Evolutionary conservation across 1,140 invertebrate genomes (phyloP).

Genomic region (Drosophila rhopaloa): DNA sequence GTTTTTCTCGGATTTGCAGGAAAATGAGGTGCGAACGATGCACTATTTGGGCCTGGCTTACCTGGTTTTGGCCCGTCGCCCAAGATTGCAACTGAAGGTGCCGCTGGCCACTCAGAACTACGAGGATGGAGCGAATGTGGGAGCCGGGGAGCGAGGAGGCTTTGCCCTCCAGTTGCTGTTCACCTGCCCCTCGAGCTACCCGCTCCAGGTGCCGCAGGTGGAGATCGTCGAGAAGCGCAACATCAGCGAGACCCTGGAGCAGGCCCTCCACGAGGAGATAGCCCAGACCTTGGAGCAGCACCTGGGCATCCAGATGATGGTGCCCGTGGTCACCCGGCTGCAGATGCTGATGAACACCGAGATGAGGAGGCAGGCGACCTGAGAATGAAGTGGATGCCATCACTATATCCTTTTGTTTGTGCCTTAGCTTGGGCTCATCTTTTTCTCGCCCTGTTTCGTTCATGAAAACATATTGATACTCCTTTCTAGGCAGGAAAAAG

Average conservation of each 20-base stretch:
- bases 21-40: slow-evolving; percentile 61
- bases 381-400: neutral
- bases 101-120: slow-evolving; percentile 61
- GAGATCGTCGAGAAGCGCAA: slow-evolving; percentile 64
- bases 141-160: slow-evolving; percentile 10
- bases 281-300: slow-evolving; percentile 49
- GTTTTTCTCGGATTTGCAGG: slow-evolving; percentile 46
- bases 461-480: too few species aligned
- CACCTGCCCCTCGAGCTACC: slow-evolving; percentile 57
- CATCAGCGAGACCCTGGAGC: slow-evolving; percentile 44
- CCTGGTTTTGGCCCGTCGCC: slow-evolving; percentile 49
- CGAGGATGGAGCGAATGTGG: slow-evolving; percentile 16
- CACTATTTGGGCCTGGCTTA: slow-evolving; percentile 67
- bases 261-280: slow-evolving; percentile 43
- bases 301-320: slow-evolving; percentile 69
- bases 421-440: neutral
- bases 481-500: too few species aligned
- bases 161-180: slow-evolving; percentile 60
- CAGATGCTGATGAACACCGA: slow-evolving; percentile 61
- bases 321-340: slow-evolving; percentile 53
- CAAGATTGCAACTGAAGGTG: slow-evolving; percentile 44
- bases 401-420: neutral
- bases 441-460: too few species aligned
- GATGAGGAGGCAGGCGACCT: slow-evolving; percentile 4
- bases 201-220: slow-evolving; percentile 45